These are phyloP conservation scores for Sebastes schlegelii DNA, from an alignment of 2,113 vertebrate genomes.

Conservation along the genomic window DNA sequence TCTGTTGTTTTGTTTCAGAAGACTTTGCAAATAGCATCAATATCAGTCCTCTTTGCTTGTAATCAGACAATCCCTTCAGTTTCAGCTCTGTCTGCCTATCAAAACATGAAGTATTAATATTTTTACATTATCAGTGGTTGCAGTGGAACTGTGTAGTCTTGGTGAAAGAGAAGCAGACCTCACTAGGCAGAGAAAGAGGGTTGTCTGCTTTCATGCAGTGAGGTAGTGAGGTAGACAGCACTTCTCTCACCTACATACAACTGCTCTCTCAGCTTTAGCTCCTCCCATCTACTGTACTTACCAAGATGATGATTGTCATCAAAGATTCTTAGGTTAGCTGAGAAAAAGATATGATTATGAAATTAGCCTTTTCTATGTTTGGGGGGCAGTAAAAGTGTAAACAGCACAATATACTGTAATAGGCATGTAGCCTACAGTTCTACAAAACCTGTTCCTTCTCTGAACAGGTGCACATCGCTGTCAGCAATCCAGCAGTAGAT, in stretches of 20 bases:
- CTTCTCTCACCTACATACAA: background rate
- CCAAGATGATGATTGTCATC: conserved; percentile 1
- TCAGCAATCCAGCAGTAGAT: conserved; percentile 47
- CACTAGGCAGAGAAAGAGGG: conserved; percentile 19
- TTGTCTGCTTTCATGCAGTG: conserved; percentile 28
- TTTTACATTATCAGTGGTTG: background rate
- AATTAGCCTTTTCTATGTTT: background rate
- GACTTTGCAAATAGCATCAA: conserved; percentile 38
- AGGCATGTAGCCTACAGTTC: background rate
- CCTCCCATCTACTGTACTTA: conserved; percentile 4
- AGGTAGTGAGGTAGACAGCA: background rate
- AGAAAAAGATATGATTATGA: background rate
- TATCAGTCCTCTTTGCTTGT: background rate
- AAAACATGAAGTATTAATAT: background rate
- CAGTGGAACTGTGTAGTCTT: conserved; percentile 38
- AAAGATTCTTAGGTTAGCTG: background rate
- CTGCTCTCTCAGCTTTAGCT: conserved; percentile 10
- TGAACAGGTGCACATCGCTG: conserved; percentile 17
- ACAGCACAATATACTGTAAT: background rate
- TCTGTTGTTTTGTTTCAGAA: conserved; percentile 51
- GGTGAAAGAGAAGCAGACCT: conserved; percentile 57
- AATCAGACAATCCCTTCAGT: conserved; percentile 28
- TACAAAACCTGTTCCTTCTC: conserved; percentile 31
- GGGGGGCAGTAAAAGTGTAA: background rate
- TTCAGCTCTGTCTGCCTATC: conserved; percentile 50